A percentile compares a stretch with the other conserved stretches of the same genome.
These are phyloP conservation scores for Casuarius casuarius DNA, from an alignment of 2,113 vertebrate genomes.

Conservation along the genomic window DNA sequence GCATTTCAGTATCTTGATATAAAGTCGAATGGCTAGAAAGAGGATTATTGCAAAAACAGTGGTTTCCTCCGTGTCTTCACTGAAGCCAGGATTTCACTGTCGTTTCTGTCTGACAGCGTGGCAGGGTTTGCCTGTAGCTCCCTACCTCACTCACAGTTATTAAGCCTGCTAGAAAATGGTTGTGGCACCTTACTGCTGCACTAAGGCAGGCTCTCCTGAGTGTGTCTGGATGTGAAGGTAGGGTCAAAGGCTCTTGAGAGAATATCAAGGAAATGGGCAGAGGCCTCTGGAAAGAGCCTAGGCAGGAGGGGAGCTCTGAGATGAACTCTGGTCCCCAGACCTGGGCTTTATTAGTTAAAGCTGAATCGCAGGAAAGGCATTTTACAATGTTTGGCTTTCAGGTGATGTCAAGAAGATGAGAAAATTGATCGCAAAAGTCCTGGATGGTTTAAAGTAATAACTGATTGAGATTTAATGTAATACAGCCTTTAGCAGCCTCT, in stretches of 20 bases:
- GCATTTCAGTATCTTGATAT: not conserved
- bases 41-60: not conserved
- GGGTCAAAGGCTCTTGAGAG: not conserved
- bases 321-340: not conserved
- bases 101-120: not conserved
- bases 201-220: not conserved
- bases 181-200: not conserved
- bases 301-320: not conserved
- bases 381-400: not conserved
- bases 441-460: not conserved
- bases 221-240: not conserved
- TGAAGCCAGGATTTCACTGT: not conserved
- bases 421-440: not conserved
- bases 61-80: not conserved
- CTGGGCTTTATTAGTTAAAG: not conserved
- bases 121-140: not conserved
- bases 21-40: not conserved
- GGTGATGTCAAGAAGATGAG: not conserved
- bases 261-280: not conserved
- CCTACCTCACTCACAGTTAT: not conserved
- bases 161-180: not conserved
- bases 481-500: not conserved
- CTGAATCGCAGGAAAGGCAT: not conserved
- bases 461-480: not conserved
- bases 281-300: not conserved